A percentile compares a stretch with the other conserved stretches of the same genome.
Conservation (phyloP, 2,888 invertebrate genomes). For the Dryocosmus kuriphilus region DNA sequence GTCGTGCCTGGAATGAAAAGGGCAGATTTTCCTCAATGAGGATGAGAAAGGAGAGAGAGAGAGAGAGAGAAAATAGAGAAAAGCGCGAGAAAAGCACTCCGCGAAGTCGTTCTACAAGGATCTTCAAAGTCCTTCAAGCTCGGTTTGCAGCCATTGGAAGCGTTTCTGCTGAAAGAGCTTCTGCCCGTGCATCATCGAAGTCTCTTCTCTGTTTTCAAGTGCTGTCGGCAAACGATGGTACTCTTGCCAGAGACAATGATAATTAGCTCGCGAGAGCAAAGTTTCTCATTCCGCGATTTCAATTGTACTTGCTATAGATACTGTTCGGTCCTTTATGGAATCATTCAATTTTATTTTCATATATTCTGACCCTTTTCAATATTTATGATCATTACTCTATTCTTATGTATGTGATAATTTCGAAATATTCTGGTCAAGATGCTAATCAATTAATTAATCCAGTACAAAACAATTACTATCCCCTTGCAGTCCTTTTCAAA, state of each 20-base stretch:
- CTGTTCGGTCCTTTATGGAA: background rate
- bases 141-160: slow-evolving; percentile 25
- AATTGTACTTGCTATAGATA: background rate
- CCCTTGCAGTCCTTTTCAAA: background rate
- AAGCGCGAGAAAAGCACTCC: slow-evolving; percentile 37
- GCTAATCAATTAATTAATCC: background rate
- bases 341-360: background rate
- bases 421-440: too few species aligned
- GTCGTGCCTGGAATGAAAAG: background rate
- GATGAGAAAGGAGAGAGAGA: background rate
- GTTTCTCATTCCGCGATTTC: slow-evolving; percentile 22
- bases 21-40: background rate
- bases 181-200: slow-evolving; percentile 29
- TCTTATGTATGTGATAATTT: too few species aligned
- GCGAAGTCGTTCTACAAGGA: slow-evolving; percentile 38
- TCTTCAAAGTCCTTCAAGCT: slow-evolving; percentile 35
- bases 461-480: background rate
- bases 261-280: slow-evolving; percentile 35
- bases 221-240: slow-evolving; percentile 37
- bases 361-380: background rate
- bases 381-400: background rate
- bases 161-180: slow-evolving; percentile 13
- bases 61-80: slow-evolving; percentile 10
- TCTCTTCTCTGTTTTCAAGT: slow-evolving; percentile 30
- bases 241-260: slow-evolving; percentile 36